These are phyloP conservation scores for Drosophila sp. DNA, from an alignment of 1,140 invertebrate genomes.

Conservation along the genomic window DNA sequence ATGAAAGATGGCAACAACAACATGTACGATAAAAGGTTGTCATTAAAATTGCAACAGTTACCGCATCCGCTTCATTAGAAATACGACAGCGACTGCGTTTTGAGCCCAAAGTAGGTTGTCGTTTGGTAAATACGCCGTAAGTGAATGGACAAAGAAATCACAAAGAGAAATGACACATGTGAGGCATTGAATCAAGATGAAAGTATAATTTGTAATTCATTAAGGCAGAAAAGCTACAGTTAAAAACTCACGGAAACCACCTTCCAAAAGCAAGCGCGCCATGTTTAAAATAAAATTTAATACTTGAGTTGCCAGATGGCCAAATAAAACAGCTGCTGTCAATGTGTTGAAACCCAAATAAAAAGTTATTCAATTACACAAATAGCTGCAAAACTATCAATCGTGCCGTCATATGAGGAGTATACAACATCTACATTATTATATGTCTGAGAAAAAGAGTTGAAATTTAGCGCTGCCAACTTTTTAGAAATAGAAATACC, in stretches of 20 bases:
- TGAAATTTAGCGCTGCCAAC: no score
- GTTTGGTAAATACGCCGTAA: constrained; percentile 66
- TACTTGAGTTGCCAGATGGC: constrained; percentile 4
- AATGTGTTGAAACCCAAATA: constrained; percentile 1
- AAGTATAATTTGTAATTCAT: constrained; percentile 71
- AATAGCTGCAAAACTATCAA: no score
- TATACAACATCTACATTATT: no score
- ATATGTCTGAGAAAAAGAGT: no score
- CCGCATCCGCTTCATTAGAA: constrained; percentile 65
- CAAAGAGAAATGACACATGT: constrained; percentile 6
- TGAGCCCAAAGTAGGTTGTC: constrained; percentile 67
- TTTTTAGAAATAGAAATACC: no score
- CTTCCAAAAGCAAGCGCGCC: neutral
- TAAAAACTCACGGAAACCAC: neutral
- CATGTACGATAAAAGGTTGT: constrained; percentile 73
- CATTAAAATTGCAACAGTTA: constrained; percentile 76
- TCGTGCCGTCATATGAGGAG: no score
- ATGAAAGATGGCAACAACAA: constrained; percentile 80
- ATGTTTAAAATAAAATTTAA: neutral
- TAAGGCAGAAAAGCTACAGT: constrained; percentile 4
- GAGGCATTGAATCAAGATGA: constrained; percentile 79
- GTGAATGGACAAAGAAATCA: constrained; percentile 36
- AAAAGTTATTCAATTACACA: no score
- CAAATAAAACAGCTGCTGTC: constrained; percentile 15
- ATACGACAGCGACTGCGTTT: constrained; percentile 41